A percentile compares a stretch with the other conserved stretches of the same genome.
Conservation (phyloP, 2,797 vertebrate species). For the Hafferia zeledoni region DNA sequence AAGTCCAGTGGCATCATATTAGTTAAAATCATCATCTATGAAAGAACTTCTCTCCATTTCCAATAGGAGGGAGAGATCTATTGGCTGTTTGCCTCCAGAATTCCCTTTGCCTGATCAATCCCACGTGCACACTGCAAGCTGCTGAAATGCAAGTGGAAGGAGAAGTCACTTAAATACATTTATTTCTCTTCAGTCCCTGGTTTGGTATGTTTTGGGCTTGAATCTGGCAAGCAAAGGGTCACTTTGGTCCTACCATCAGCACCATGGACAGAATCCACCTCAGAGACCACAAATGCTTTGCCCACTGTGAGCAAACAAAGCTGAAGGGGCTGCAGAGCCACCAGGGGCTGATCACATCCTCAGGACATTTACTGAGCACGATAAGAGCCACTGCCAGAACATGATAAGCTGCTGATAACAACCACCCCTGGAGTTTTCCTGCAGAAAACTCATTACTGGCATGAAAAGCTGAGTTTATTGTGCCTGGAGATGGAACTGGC, state of each 20-base stretch:
- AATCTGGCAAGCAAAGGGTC: neutral
- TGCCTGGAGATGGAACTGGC: neutral
- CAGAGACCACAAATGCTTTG: neutral
- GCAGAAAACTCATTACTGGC: slow-evolving; percentile 22
- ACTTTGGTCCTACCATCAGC: slow-evolving; percentile 23
- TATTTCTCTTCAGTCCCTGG: neutral
- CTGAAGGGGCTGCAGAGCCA: slow-evolving; percentile 29
- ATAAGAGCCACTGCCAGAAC: slow-evolving; percentile 9
- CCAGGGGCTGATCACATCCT: slow-evolving; percentile 65
- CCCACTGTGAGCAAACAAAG: neutral
- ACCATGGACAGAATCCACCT: slow-evolving; percentile 10
- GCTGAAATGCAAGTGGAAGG: neutral
- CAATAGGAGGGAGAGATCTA: neutral
- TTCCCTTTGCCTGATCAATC: neutral
- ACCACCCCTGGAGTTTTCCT: slow-evolving; percentile 44
- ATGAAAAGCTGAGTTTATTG: slow-evolving; percentile 41
- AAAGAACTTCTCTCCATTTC: neutral
- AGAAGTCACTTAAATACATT: neutral
- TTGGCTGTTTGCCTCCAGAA: neutral
- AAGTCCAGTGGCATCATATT: neutral
- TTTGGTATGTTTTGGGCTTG: neutral
- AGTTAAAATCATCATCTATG: neutral
- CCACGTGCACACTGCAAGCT: neutral
- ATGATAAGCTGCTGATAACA: slow-evolving; percentile 63
- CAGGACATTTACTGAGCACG: slow-evolving; percentile 11